Base-by-base conservation (phyloP, 2,797 vertebrate genomes). In the Acanthurus lineatus region DNA sequence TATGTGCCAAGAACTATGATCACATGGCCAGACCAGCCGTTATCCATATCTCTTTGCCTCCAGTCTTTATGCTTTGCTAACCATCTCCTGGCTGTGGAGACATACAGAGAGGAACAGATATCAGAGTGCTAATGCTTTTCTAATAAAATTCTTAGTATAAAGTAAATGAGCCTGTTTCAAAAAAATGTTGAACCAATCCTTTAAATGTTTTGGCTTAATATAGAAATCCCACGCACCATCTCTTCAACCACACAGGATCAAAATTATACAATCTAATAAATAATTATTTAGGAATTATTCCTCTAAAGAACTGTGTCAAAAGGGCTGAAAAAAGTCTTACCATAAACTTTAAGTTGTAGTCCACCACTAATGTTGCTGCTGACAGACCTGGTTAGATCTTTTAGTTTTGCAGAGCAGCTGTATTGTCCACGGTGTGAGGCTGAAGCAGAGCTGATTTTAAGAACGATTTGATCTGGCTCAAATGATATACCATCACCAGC, bases 321-420 rank as follows among this genome's bases (percentile, higher is more conserved):
- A 38, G 44, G 47, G 0, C 0, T 22, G 4, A 72, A 60, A 28
- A 20, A 40, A 57, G 70, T 49, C 93, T 93, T 69, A 95, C 94
- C 92, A 17, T 88, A 65, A 67, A 94, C 88, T 6, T 0, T 0
- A 8, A 95, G 84, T 0, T 0, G 3, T 9, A 81, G 12, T 17
- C 1, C 1, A 48, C n/a, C 1, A 32, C 90, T 85, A 6, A 0
- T 0, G 3, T 0, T 14, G 56, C 89, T 93, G 8, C 0, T 14
- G 17, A 94, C 84, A 16, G n/a, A 0, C 51, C 92, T 91, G 63
- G 1, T 19, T 35, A 7, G 0, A 12, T 12, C 2, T 32, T 73
- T 79, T 10, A 91, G 67, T 9, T 38, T 22, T 72, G 71, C 94
- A 15, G 7, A 67, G 77, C 94, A 95, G 3, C 0, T 54, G 77